Percentiles rank a stretch among this genome's conserved stretches.
Conservation (phyloP, 2,113 vertebrate genomes). For the Tragelaphus strepsiceros region DNA sequence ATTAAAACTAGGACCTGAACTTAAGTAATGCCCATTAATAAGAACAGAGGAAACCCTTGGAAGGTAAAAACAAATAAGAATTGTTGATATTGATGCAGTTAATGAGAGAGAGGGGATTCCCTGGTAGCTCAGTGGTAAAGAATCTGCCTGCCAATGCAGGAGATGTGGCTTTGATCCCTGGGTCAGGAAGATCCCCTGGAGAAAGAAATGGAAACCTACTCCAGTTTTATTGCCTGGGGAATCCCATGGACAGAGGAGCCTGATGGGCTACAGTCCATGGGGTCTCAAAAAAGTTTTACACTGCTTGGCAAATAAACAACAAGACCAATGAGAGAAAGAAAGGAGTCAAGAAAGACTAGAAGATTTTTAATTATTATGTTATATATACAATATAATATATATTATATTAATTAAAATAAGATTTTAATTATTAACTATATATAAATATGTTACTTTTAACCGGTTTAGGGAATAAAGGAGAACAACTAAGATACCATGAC, state of each 20-base stretch:
- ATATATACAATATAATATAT: too few relatives aligned
- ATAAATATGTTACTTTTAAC: neutral
- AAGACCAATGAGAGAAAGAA: neutral
- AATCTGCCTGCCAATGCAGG: neutral
- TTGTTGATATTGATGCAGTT: neutral
- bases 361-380: neutral
- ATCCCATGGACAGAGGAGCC: neutral
- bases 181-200: neutral
- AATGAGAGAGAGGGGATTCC: neutral
- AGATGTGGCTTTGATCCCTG: neutral
- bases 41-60: neutral
- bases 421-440: neutral
- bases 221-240: neutral
- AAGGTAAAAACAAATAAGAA: neutral
- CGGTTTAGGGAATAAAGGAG: neutral
- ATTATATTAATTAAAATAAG: too few relatives aligned
- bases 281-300: neutral
- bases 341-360: neutral
- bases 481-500: neutral
- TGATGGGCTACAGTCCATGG: neutral
- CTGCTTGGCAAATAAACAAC: neutral
- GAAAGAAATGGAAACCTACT: neutral
- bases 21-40: neutral
- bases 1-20: neutral
- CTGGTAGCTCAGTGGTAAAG: neutral